Base-by-base conservation (phyloP, 2,113 vertebrate species). In the Eptatretus burgeri region DNA sequence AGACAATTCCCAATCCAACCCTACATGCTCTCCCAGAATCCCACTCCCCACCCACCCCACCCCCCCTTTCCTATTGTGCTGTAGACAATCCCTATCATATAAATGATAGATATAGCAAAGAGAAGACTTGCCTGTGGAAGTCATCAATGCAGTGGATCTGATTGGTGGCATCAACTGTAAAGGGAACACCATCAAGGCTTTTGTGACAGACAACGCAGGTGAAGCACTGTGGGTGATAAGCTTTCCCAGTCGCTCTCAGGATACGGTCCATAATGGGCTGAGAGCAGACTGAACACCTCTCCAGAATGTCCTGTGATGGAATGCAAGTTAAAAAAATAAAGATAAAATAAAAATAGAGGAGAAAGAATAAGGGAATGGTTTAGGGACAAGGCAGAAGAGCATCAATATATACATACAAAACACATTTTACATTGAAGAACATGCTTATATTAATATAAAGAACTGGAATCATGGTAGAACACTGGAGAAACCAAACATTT, bases 141-240 rank as follows among this genome's bases (percentile, higher is more conserved):
- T 98, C 91, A 72, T 98, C 82, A 4, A 96, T 98, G 81, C 91
- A 98, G 74, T 98, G 84, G 72, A 98, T 91, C 74, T 89, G 85
- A 65, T 93, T 93, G 14, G 81, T 76, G 0, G 89, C 81, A 4
- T 94, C 91, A 70, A 96, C 87, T 0, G 91, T 98, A 75, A 96
- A 96, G 0, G 89, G 87, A 68, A 98, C 81, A n/a, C 91, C 91
- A 13, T 98, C 86, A 74, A 98, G 76, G 73, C 85, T 94, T 70
- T 82, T 83, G 64, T 79, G 80, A 69, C 91, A 95, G 71, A 93
- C 85, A 73, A 94, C 86, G 0, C 91, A 98, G 74, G 82, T 93
- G 73, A 98, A 98, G 75, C 91, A 98, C 74, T 93, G 87, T 14
- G 91, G 91, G 63, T 94, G 91, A 67, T 96, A 98, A 64, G 91